Conservation (phyloP, 2,113 vertebrate genomes). For the Mesoclemmys tuberculata region DNA sequence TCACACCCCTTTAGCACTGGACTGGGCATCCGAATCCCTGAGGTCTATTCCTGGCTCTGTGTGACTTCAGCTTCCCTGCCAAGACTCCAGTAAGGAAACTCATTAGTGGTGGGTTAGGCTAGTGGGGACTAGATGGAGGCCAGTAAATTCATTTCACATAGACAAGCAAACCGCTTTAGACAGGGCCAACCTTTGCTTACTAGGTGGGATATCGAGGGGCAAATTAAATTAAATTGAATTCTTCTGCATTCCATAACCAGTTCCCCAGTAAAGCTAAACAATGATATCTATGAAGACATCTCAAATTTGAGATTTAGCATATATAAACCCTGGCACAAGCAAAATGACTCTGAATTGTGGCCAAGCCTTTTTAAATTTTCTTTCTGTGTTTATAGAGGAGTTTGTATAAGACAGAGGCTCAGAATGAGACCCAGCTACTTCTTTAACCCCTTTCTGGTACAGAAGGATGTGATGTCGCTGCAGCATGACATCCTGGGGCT, state of each 20-base stretch:
- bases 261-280: conserved; percentile 52
- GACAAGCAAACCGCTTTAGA: conserved; percentile 14
- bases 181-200: conserved; percentile 32
- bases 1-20: neutral
- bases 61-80: neutral
- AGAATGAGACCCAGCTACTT: conserved; percentile 25
- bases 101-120: conserved; percentile 7
- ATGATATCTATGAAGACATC: conserved; percentile 63
- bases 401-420: neutral
- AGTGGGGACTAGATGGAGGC: neutral
- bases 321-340: conserved; percentile 66
- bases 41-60: neutral
- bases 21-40: neutral
- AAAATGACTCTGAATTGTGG: conserved; percentile 56
- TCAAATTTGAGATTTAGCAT: conserved; percentile 55
- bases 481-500: neutral
- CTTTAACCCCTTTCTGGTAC: neutral
- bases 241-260: conserved; percentile 52
- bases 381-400: neutral
- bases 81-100: neutral
- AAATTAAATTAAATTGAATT: conserved; percentile 38
- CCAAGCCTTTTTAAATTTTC: conserved; percentile 11
- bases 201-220: neutral
- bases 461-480: neutral
- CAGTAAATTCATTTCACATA: conserved; percentile 35